These are phyloP conservation scores for Bellardia bayeri DNA, from an alignment of 2,888 invertebrate species.

Conservation along the genomic window DNA sequence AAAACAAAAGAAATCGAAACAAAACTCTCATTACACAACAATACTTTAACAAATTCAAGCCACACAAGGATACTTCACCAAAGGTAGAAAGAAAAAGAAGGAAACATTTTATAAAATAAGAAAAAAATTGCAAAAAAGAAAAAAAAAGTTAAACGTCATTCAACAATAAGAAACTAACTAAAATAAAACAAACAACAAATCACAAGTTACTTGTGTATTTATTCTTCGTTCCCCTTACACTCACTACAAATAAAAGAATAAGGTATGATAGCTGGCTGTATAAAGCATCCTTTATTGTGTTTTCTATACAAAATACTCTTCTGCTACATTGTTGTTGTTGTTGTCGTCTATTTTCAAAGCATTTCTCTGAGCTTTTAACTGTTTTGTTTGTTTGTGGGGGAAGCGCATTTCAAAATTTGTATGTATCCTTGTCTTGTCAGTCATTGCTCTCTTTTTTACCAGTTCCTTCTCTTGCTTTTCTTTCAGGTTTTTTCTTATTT, in stretches of 20 bases:
- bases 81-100: conserved; percentile 21
- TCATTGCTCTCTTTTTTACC: conserved; percentile 68
- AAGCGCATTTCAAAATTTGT: conserved; percentile 16
- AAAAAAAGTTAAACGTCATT: conserved; percentile 32
- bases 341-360: conserved; percentile 35
- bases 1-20: conserved; percentile 6
- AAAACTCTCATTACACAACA: conserved; percentile 56
- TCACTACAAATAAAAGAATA: not conserved
- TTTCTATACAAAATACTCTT: conserved; percentile 24
- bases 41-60: conserved; percentile 39
- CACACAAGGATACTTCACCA: conserved; percentile 55
- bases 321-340: not conserved
- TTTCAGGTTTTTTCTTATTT: conserved; percentile 7
- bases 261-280: conserved; percentile 12
- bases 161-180: conserved; percentile 50
- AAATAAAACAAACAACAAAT: conserved; percentile 43
- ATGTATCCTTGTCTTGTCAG: conserved; percentile 66
- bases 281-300: conserved; percentile 27
- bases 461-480: conserved; percentile 30
- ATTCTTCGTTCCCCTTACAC: conserved; percentile 7
- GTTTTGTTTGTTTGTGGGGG: not conserved
- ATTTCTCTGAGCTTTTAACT: conserved; percentile 23
- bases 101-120: conserved; percentile 28
- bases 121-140: not conserved
- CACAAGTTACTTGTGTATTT: conserved; percentile 49